Evolutionary conservation across 2,888 invertebrate genomes (phyloP).

Genomic region (Hermodice carunculata): DNA sequence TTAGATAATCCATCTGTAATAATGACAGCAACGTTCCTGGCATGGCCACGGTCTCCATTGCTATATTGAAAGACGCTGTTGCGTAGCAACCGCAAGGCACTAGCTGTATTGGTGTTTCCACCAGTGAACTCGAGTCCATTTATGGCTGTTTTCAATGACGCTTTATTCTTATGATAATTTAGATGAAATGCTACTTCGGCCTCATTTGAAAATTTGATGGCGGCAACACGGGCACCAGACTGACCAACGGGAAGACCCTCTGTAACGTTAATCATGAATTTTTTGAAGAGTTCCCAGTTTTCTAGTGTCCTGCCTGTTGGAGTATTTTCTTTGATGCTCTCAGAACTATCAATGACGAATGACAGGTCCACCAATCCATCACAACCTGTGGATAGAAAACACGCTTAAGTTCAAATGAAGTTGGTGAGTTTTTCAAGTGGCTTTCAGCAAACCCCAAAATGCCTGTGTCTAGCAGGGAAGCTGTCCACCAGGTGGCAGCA

Average conservation of each 20-base stretch:
- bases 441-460: too few species aligned
- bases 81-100: not conserved
- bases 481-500: too few species aligned
- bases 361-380: slow-evolving; percentile 6
- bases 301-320: slow-evolving; percentile 6
- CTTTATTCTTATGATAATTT: not conserved
- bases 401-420: too few species aligned
- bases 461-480: too few species aligned
- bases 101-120: slow-evolving; percentile 14
- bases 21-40: slow-evolving; percentile 2
- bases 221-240: not conserved
- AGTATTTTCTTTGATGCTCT: slow-evolving; percentile 19
- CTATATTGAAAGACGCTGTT: not conserved
- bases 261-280: slow-evolving; percentile 5
- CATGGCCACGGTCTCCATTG: not conserved
- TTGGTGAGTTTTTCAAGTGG: too few species aligned
- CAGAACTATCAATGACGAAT: slow-evolving; percentile 18
- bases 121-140: slow-evolving; percentile 3
- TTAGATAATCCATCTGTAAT: slow-evolving; percentile 20
- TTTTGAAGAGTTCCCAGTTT: slow-evolving; percentile 18
- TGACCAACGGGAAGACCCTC: slow-evolving; percentile 1
- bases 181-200: not conserved
- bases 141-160: not conserved
- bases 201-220: slow-evolving; percentile 1
- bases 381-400: slow-evolving; percentile 5